Conservation (phyloP, 2,113 vertebrate genomes). For the Centropus unirufus region DNA sequence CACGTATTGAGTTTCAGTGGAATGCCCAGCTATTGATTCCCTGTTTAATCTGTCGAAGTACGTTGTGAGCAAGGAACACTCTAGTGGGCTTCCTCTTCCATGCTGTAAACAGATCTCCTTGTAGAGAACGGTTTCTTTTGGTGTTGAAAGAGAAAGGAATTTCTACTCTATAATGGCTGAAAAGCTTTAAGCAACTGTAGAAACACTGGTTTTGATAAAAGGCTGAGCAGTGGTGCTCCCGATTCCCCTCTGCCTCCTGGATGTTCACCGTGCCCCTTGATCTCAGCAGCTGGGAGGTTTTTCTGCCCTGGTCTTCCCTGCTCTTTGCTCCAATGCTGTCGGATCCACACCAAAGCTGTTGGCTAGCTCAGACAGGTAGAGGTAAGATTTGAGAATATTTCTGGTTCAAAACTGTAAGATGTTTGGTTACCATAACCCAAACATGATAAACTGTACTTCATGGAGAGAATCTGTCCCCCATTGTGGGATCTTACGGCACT, state of each 20-base stretch:
- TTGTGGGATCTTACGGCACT: not conserved
- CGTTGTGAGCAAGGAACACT: not conserved
- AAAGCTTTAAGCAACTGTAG: not conserved
- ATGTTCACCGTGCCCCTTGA: not conserved
- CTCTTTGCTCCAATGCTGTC: not conserved
- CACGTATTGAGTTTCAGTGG: not conserved
- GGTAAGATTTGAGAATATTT: not conserved
- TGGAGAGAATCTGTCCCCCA: conserved; percentile 49
- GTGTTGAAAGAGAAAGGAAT: not conserved
- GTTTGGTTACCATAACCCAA: not conserved
- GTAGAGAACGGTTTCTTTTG: not conserved
- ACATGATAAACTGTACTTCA: conserved; percentile 24
- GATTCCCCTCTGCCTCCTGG: not conserved
- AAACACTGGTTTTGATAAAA: not conserved
- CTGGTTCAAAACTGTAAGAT: not conserved
- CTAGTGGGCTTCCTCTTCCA: not conserved
- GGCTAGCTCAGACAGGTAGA: not conserved
- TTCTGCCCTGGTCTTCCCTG: not conserved
- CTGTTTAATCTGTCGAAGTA: not conserved
- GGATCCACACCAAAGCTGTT: not conserved
- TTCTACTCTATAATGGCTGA: not conserved
- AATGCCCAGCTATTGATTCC: not conserved
- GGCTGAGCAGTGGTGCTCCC: not conserved
- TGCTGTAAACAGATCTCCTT: not conserved
- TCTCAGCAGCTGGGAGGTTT: not conserved